Conservation (phyloP, 2,888 invertebrate genomes). For the Drosophila incognita region DNA sequence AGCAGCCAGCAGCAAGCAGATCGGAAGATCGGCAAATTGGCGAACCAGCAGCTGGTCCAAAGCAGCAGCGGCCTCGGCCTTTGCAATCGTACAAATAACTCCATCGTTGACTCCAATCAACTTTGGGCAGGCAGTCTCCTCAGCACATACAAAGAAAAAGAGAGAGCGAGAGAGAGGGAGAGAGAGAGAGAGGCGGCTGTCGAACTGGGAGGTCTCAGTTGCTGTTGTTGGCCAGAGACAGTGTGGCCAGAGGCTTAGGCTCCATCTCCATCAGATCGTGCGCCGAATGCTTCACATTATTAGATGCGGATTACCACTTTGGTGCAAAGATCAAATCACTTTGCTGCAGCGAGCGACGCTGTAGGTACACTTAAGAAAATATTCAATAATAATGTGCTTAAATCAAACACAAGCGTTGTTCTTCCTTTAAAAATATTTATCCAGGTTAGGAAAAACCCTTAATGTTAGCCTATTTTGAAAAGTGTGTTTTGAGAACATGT, state of each 20-base stretch:
- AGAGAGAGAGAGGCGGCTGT: conserved; percentile 8
- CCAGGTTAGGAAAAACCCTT: not conserved
- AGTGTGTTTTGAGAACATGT: not conserved
- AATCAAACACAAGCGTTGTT: not conserved
- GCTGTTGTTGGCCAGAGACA: conserved; percentile 23
- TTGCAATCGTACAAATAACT: conserved; percentile 80
- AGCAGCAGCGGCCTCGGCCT: conserved; percentile 37
- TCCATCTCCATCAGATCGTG: conserved; percentile 67
- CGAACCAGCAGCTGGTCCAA: conserved; percentile 45
- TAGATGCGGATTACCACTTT: conserved; percentile 82
- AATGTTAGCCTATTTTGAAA: not conserved
- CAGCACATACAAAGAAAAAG: not conserved
- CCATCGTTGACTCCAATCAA: conserved; percentile 82
- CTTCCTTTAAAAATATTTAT: not conserved
- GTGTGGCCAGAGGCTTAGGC: conserved; percentile 36
- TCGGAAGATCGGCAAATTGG: conserved; percentile 33
- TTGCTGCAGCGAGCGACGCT: conserved; percentile 65
- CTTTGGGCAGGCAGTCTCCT: conserved; percentile 51
- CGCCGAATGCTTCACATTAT: conserved; percentile 83
- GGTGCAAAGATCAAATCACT: conserved; percentile 81
- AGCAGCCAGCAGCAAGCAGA: conserved; percentile 35
- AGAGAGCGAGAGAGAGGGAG: not conserved
- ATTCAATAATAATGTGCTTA: not conserved
- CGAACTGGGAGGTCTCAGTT: conserved; percentile 71
- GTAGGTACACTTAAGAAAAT: conserved; percentile 52